Evolutionary conservation across 2,888 invertebrate species (phyloP), one percentile per base, ranked within the genome.

Genomic region (Drosophila pseudotakahashii): DNA sequence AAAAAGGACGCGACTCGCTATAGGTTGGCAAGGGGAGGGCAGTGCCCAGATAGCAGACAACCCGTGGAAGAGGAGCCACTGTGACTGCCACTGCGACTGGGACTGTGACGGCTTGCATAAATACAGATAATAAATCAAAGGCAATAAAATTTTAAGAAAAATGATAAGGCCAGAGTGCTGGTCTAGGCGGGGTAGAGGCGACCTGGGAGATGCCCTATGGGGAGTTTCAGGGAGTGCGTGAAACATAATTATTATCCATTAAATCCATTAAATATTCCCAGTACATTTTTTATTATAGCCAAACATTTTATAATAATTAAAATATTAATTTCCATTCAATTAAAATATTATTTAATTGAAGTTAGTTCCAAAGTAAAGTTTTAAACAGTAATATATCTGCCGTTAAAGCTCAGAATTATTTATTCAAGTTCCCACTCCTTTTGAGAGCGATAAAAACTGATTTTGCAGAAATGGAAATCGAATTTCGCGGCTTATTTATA

Each of bases 81-180:
- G 70, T 1, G 39, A 61, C 54, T 45, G 47, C n/a, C n/a, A n/a
- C n/a, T n/a, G n/a, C n/a, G n/a, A n/a, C n/a, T 50, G 70, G 2
- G 39, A 61, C 54, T 45, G 47, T 36, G 42, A 47, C 58, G 47
- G 47, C 61, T 64, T 57, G 81, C 76, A 74, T 74, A 80, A 78
- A 81, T 78, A 82, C 78, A 69, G 71, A 80, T 77, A 81, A 81
- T 81, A 83, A 81, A 81, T 81, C 81, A 81, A 83, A 66, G 61
- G 68, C 77, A 78, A 71, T 75, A 71, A 67, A 73, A 75, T 73
- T 73, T 70, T 70, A 62, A 71, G 60, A 47, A 63, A 74, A 58
- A 47, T 36, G 36, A 63, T 47, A 42, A 54, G 50, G 51, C 32
- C 34, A 23, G 26, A 67, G 41, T 66, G 55, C 36, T 36, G 39